Percentiles rank a stretch among this genome's conserved stretches.
phyloP scores from a whole-genome alignment of 2,113 vertebrate species.

The Anarrhichthys ocellatus region DNA sequence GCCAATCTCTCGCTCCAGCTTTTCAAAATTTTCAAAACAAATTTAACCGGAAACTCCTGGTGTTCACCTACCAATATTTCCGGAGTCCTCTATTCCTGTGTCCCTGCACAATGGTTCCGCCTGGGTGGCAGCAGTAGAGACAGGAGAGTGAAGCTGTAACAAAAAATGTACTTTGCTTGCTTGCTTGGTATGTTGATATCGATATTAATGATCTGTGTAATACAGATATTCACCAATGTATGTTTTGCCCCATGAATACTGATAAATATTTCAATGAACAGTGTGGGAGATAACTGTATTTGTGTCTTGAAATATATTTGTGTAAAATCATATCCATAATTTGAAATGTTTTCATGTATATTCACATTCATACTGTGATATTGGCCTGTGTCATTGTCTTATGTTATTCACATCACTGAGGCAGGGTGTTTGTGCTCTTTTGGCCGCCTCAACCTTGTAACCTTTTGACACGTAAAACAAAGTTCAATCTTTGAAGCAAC shows the following conservation, averaged over 20 bases:
- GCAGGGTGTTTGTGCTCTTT: too few species aligned
- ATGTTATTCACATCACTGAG: too few species aligned
- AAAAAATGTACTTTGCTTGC: neutral
- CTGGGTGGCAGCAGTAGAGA: neutral
- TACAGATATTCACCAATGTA: neutral
- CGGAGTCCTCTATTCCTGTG: neutral
- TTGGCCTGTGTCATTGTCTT: too few species aligned
- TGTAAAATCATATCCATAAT: too few species aligned
- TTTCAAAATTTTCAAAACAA: slow-evolving; percentile 53
- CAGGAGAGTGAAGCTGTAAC: neutral
- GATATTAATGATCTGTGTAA: neutral
- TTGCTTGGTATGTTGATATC: neutral
- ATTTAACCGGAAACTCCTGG: slow-evolving; percentile 46
- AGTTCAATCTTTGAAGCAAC: too few species aligned
- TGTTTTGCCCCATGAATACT: neutral
- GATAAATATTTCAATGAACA: neutral
- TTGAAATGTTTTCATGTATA: too few species aligned
- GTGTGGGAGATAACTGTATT: too few species aligned
- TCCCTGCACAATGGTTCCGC: slow-evolving; percentile 50
- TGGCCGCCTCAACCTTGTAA: too few species aligned
- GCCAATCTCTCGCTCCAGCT: neutral
- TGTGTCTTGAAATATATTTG: too few species aligned
- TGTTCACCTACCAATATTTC: slow-evolving; percentile 35
- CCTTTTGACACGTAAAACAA: too few species aligned
- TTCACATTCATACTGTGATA: too few species aligned